Evolutionary conservation across 2,113 vertebrate species (phyloP), one percentile per base, ranked within the genome.

Genomic region (cat (Felis catus)): DNA sequence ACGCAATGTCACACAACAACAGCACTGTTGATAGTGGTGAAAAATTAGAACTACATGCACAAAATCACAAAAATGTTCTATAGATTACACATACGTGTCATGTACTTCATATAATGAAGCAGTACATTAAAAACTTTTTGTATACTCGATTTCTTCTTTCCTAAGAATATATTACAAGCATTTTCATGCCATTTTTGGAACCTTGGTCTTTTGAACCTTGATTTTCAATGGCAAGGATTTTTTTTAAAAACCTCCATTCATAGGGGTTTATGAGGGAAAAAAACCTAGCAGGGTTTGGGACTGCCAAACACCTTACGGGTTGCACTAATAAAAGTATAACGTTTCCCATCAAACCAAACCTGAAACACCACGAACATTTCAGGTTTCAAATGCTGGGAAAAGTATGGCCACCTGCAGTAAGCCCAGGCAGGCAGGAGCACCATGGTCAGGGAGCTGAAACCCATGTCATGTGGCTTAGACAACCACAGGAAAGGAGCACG

Each of bases 371-470:
- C 0, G 2, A 29, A 71, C 31, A 31, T 2, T 33, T 84, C 45
- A 73, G 27, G 61, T 51, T 80, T 65, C 61, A 58, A 41, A 82
- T 16, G 25, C 68, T 25, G n/a, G 2, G 27, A 39, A 27, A 51
- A 19, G 14, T 16, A 65, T 18, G 29, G 58, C 33, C 39, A 18
- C 19, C 27, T 4, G 55, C 10, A 1, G 0, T 66, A 58, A 66
- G 61, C 31, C 12, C 63, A 82, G 27, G 61, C 27, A 85, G 31
- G 5, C 0, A 0, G 15, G 18, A 74, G 31, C 21, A 36, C 58
- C 70, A 39, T 0, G 1, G 15, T 10, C 27, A 31, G 21, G 19
- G 31, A 81, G 23, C 36, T 1, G 1, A 36, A 39, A 66, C 14
- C n/a, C 53, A 29, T 0, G 25, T 15, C 3, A 3, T 5, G 2